phyloP scores from a whole-genome alignment of 2,888 invertebrate species.

The Drosophila hamatofila region DNA sequence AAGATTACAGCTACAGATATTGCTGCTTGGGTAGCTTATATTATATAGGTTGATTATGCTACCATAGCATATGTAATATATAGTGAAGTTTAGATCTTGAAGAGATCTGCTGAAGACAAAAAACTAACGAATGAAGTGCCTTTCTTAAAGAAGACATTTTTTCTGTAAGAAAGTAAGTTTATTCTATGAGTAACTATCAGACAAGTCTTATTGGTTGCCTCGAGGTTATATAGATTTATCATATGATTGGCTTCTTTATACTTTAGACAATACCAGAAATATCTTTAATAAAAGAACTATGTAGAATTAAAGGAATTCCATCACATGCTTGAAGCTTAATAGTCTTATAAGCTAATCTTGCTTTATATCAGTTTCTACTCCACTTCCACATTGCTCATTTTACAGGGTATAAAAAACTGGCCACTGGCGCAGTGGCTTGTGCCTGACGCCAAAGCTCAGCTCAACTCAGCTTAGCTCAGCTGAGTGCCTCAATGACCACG shows the following conservation, averaged over 20 bases:
- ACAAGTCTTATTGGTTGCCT: background rate
- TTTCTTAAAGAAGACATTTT: no score
- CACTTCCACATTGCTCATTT: no score
- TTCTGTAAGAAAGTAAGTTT: background rate
- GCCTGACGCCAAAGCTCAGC: constrained; percentile 26
- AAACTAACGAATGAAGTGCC: no score
- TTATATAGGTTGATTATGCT: background rate
- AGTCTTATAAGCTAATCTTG: background rate
- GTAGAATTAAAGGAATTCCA: no score
- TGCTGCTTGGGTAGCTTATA: background rate
- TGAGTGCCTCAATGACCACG: constrained; percentile 31
- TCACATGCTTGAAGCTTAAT: no score
- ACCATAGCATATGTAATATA: background rate
- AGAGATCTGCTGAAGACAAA: background rate
- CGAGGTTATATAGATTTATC: no score
- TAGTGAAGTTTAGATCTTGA: background rate
- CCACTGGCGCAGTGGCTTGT: constrained; percentile 23
- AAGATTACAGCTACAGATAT: background rate
- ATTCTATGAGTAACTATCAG: background rate
- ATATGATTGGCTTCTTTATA: no score
- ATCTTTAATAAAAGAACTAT: no score
- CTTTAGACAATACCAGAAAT: background rate
- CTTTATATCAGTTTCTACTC: background rate
- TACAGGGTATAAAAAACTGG: constrained; percentile 30
- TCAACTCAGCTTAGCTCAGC: background rate